Conservation (phyloP, 2,888 invertebrate species). For the Nemapogon koenigi region DNA sequence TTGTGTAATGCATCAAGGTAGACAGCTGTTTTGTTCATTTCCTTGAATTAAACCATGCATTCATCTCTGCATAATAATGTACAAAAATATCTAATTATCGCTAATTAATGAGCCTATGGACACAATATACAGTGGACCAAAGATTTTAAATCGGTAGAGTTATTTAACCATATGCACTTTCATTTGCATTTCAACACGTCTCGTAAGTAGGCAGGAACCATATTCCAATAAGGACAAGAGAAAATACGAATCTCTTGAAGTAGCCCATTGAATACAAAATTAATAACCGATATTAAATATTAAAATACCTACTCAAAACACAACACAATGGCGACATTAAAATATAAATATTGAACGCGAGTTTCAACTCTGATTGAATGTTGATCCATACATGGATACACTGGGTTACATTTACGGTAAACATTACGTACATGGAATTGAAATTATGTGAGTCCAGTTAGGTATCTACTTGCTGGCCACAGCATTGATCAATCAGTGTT, state of each 20-base stretch:
- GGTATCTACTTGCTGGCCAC: constrained; percentile 27
- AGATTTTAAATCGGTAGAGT: too few species aligned
- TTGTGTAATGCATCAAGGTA: too few species aligned
- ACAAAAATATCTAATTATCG: too few species aligned
- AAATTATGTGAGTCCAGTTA: constrained; percentile 62
- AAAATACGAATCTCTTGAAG: constrained; percentile 1
- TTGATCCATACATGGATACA: constrained; percentile 5
- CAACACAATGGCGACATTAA: constrained; percentile 1
- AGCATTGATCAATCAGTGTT: too few species aligned
- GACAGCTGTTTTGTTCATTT: too few species aligned
- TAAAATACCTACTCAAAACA: neutral
- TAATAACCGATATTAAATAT: constrained; percentile 4
- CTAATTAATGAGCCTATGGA: too few species aligned
- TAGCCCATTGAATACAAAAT: constrained; percentile 1
- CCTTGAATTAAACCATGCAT: too few species aligned
- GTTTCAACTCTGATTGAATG: neutral
- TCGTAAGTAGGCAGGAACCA: neutral
- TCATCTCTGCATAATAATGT: too few species aligned
- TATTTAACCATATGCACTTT: constrained; percentile 4
- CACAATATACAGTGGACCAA: too few species aligned
- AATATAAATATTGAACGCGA: constrained; percentile 4
- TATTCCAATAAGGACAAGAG: constrained; percentile 4
- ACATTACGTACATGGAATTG: constrained; percentile 52
- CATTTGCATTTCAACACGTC: constrained; percentile 7
- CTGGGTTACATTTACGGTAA: constrained; percentile 18